A percentile compares a stretch with the other conserved stretches of the same genome.
Evolutionary conservation across 2,888 invertebrate species (phyloP).

Genomic region (Mayetiola destructor): DNA sequence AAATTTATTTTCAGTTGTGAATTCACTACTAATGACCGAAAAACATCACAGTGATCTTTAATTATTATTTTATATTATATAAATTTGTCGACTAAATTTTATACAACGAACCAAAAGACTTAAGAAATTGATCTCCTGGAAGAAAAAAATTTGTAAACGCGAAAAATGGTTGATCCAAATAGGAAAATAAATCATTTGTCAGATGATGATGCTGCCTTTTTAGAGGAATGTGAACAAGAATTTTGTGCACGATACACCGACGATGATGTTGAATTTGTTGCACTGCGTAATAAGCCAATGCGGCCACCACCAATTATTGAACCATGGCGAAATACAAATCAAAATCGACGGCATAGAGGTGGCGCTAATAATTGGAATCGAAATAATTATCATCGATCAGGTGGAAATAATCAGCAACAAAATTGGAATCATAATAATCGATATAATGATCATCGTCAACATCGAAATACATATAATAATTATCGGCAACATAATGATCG

Average conservation of each 20-base stretch:
- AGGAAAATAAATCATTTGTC: constrained; percentile 38
- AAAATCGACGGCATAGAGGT: neutral
- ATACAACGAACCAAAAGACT: neutral
- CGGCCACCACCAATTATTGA: constrained; percentile 45
- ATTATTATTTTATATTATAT: neutral
- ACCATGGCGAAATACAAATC: constrained; percentile 34
- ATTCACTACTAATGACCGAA: constrained; percentile 15
- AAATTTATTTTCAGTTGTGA: constrained; percentile 15
- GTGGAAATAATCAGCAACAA: neutral
- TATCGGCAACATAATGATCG: neutral
- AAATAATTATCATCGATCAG: neutral
- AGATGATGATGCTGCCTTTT: constrained; percentile 43
- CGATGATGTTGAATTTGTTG: constrained; percentile 46
- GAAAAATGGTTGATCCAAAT: constrained; percentile 35
- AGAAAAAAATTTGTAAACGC: neutral
- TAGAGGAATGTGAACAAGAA: constrained; percentile 47
- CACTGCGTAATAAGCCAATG: constrained; percentile 32
- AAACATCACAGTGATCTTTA: neutral
- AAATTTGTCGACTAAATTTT: neutral
- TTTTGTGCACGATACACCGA: constrained; percentile 47
- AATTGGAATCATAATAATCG: neutral
- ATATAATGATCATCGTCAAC: neutral
- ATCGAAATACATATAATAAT: neutral
- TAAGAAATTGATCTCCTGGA: neutral
- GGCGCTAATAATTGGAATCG: neutral